phyloP scores from a whole-genome alignment of 2,888 invertebrate species.

The Amiota minor region DNA sequence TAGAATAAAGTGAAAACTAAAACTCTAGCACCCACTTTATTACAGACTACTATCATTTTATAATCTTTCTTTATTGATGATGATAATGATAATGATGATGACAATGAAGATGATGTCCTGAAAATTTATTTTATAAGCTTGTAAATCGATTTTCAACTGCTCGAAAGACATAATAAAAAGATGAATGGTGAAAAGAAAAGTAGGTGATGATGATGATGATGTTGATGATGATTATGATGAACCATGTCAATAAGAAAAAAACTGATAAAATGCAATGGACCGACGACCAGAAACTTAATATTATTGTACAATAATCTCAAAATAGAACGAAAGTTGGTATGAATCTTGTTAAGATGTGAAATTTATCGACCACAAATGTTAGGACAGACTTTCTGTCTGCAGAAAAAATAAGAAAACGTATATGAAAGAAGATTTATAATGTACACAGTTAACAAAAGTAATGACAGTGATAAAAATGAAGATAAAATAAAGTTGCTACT shows the following conservation, averaged over 20 bases:
- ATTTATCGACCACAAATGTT: slow-evolving; percentile 25
- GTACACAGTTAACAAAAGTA: slow-evolving; percentile 21
- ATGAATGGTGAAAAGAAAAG: background rate
- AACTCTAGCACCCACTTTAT: background rate
- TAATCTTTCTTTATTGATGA: too few relatives aligned
- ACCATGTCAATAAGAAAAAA: background rate
- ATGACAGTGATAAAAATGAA: slow-evolving; percentile 32
- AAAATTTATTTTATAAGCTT: slow-evolving; percentile 16
- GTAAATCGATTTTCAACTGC: background rate
- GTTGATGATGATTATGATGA: too few relatives aligned
- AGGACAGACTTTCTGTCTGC: too few relatives aligned
- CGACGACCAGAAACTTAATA: background rate
- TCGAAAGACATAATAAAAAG: background rate
- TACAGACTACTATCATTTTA: too few relatives aligned
- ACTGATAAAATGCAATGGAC: slow-evolving; percentile 4
- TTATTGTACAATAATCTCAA: background rate
- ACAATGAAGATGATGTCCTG: background rate
- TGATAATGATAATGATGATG: too few relatives aligned
- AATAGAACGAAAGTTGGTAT: background rate
- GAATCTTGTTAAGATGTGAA: background rate
- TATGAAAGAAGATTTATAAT: slow-evolving; percentile 26
- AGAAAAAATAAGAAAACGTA: background rate
- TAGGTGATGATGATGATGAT: too few relatives aligned
- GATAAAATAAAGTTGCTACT: slow-evolving; percentile 34
- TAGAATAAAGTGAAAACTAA: background rate